Evolutionary conservation across 2,113 vertebrate genomes (phyloP), one percentile per base, ranked within the genome.

Genomic region (Leptobrachium leishanense): DNA sequence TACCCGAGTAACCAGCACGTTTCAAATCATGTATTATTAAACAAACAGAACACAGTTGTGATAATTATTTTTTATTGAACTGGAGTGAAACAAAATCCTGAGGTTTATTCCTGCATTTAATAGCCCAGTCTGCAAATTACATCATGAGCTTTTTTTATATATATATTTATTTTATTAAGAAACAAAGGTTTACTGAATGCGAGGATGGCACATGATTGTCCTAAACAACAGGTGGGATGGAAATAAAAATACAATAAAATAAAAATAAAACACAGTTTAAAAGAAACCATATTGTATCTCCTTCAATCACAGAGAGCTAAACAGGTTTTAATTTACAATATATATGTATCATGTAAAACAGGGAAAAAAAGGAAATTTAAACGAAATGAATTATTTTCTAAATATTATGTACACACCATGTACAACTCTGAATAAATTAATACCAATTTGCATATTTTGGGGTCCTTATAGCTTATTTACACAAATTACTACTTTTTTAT

Each of bases 391-490:
- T 95, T 95, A 92, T 94, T 95, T 92, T 97, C 94, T 90, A 96
- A 93, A 96, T 96, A 97, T 92, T 95, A 92, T 98, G 91, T 98
- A 98, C 98, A 98, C 91, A 92, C 91, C 92, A 94, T 98, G 95
- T 98, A 98, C 97, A 98, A 93, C 89, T 94, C 94, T 95, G 94
- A 99, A 99, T 99, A 99, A 99, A 98, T 99, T 98, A 99, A 98
- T 97, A 98, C 95, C 93, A 93, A 97, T 97, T 93, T 98, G 96
- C 95, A 96, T 97, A 97, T 96, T 95, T 94, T 95, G 95, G 93
- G 94, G 95, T 95, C 89, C 92, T 88, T 93, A 90, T 94, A 97
- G 94, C 94, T 95, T 98, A 98, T 99, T 95, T 99, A 99, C 97
- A 99, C 90, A 96, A 92, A 95, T 95, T 94, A 96, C 85, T 89